Base-by-base conservation (phyloP, 2,888 invertebrate genomes). In the Sinopyrophorus schimmeli region DNA sequence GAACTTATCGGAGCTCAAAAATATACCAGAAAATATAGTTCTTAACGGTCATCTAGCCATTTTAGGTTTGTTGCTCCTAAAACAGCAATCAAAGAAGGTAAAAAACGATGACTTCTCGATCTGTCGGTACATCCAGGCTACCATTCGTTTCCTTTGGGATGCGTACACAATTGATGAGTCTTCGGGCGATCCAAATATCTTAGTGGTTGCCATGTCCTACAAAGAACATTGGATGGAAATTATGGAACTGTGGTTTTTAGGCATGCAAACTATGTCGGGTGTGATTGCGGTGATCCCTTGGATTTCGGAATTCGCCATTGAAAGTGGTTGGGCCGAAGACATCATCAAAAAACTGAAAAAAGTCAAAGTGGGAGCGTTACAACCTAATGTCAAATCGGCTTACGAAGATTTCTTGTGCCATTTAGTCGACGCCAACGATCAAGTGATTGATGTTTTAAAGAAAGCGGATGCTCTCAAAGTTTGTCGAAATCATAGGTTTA, bases 291-390 rank as follows among this genome's bases (percentile, higher is more conserved):
- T 85, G 51, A 82, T 92, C 52, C 90, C 92, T 2, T 92, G 92
- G 92, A 84, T 92, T 53, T 89, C 90, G 0, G 91, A 92, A 64
- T 92, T 92, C 73, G 87, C 91, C 3, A 85, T 93, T 50, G 93
- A 93, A 64, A 92, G 92, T 68, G 93, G 93, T n/a, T 94, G 93
- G 92, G 88, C 90, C 2, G 86, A 90, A 68, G 92, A 92, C 6
- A 92, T 93, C 43, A 79, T 91, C 38, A 85, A 86, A 63, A 87
- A 87, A 60, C 76, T 94, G 57, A 83, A 83, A 54, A 88, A 89
- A 74, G 91, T 92, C 1, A 89, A 88, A 74, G 80, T 87, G 59
- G 91, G 90, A 39, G 85, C 87, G 1, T 75, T 93, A 34, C 87
- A 87, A 20, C 83, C 87, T 0, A 92, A 90, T 71, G 86, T 92